Base-by-base conservation (phyloP, 2,113 vertebrate genomes). In the Otis tarda region DNA sequence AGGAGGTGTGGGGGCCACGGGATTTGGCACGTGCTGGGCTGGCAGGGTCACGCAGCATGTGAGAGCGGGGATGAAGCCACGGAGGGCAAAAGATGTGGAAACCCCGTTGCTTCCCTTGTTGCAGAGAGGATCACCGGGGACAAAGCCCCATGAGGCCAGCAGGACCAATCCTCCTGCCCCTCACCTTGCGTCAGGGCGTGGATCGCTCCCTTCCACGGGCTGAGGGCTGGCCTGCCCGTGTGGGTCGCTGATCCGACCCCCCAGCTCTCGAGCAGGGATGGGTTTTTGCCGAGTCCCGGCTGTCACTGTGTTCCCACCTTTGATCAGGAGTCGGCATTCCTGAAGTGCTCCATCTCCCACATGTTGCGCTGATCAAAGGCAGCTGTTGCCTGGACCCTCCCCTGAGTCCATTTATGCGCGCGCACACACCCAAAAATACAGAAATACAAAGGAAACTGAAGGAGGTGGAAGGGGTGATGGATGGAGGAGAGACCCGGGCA, bases 311-410 rank as follows among this genome's bases (percentile, higher is more conserved):
- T 92, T 98, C 97, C 97, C 98, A 98, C 95, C 98, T 98, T 98
- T 98, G 98, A 98, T 98, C 98, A 98, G 93, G 85, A 97, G 95
- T 85, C 97, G 65, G 97, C 97, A 97, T 98, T 97, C 97, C 97
- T 98, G 97, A 85, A 96, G 97, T 67, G 92, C 96, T 97, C 94
- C 94, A 56, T 96, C 97, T 96, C 97, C 98, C 97, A 98, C 97
- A 98, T 98, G 97, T 98, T 98, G 96, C 3, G 1, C 83, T 98
- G 98, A 98, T 98, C 98, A 98, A 98, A 98, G 97, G 98, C 98
- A 98, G 98, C 98, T 98, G 98, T 86, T 98, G 97, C 95, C 96
- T 4, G 56, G 96, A 81, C 97, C 97, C 93, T 97, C 96, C 97
- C 98, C 89, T 77, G 95, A 95, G 93, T 49, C 56, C 91, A 39